Evolutionary conservation across 2,888 invertebrate species (phyloP), one percentile per base, ranked within the genome.

Genomic region (Xanthorhoe designata): DNA sequence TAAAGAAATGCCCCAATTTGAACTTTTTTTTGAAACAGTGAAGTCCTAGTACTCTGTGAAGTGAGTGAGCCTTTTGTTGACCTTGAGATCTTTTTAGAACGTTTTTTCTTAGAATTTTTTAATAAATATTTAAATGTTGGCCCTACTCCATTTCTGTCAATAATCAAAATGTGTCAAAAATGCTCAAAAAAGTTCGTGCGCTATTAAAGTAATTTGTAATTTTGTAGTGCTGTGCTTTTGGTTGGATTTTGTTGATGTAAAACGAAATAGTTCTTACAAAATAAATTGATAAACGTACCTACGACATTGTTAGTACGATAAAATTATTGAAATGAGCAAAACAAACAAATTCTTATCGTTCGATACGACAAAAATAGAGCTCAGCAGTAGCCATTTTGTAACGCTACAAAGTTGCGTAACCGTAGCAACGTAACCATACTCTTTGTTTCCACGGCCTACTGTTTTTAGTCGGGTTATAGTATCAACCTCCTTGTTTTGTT

Each of bases 401-500:
- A 64, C 38, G 53, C 68, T 63, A 52, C 70, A 52, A 71, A 79
- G 67, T 78, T 76, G 6, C 55, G 65, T 66, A 71, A 73, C 52
- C 73, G 47, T 70, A 66, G 66, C 63, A 75, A 78, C 74, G 68
- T 73, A 73, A 68, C 62, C 68, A 54, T 58, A 75, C 71, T 78
- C 85, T 89, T 91, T 91, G 90, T 89, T 81, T 81, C 69, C 61
- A 45, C 55, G 63, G 64, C 66, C 78, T 80, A 70, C 77, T 69
- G n/a, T 73, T 84, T 75, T 79, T 76, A 71, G 86, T 81, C 76
- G 88, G 79, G 63, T 83, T 84, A 77, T 75, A 76, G 69, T 68
- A 77, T 78, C 82, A 86, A 87, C 90, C 91, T 88, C 85, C 90
- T 90, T 90, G 91, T 90, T 91, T 90, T 90, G 83, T 82, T 85